These are phyloP conservation scores for Polypterus senegalus DNA, from an alignment of 2,113 vertebrate genomes.

Conservation along the genomic window DNA sequence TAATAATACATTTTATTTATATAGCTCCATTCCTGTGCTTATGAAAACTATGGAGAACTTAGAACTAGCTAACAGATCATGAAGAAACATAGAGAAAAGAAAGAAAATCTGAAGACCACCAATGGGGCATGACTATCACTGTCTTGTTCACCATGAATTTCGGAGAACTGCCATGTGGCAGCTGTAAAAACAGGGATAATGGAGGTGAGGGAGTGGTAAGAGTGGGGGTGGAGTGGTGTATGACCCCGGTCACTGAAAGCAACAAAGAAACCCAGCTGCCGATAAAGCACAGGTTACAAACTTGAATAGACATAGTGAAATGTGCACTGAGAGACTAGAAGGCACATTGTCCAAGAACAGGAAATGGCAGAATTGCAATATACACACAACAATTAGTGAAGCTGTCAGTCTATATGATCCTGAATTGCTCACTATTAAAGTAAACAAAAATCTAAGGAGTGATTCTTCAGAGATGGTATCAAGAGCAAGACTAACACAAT, in stretches of 20 bases:
- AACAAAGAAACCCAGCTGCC: constrained; percentile 19
- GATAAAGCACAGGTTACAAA: constrained; percentile 14
- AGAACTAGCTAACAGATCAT: background rate
- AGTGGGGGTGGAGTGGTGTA: constrained; percentile 13
- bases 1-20: background rate
- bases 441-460: no score
- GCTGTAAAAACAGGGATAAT: constrained; percentile 35
- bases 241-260: constrained; percentile 7
- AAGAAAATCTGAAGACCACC: constrained; percentile 7
- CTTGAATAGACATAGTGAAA: background rate
- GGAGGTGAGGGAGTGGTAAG: constrained; percentile 6
- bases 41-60: background rate
- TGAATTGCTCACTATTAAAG: no score
- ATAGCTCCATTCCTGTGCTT: background rate
- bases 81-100: constrained; percentile 1
- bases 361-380: no score
- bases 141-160: constrained; percentile 4
- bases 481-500: no score
- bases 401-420: no score
- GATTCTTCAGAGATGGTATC: no score
- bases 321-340: no score
- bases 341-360: no score
- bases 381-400: no score
- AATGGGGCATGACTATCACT: constrained; percentile 11
- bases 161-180: constrained; percentile 25